Conservation (phyloP, 2,797 vertebrate species). For the Mormyrops boulengeri region DNA sequence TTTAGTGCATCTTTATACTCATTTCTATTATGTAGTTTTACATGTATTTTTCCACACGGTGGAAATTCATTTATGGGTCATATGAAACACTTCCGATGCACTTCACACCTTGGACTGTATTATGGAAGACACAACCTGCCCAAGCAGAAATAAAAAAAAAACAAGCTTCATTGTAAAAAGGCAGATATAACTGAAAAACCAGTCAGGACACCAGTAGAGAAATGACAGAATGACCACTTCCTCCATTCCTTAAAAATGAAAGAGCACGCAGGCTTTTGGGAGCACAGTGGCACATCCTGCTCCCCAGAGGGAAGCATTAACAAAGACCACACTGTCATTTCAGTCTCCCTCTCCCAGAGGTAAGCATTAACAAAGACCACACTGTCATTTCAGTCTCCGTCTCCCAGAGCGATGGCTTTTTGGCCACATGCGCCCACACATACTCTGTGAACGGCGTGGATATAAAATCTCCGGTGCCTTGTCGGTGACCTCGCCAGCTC, state of each 20-base stretch:
- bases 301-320: background rate
- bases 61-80: background rate
- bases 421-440: constrained; percentile 7
- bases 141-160: background rate
- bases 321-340: background rate
- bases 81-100: background rate
- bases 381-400: background rate
- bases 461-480: background rate
- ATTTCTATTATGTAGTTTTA: background rate
- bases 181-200: background rate
- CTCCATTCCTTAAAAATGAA: background rate
- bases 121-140: background rate
- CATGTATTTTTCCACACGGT: background rate
- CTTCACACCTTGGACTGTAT: background rate
- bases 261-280: background rate
- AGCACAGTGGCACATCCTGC: background rate
- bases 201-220: background rate
- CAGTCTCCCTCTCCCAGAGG: background rate
- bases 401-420: background rate
- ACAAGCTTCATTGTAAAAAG: background rate
- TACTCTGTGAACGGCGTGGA: background rate
- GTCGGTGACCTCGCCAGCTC: background rate
- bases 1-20: background rate
- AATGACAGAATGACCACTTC: background rate
- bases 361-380: background rate